Base-by-base conservation (phyloP, 2,113 vertebrate species). In the Aphyosemion australe region DNA sequence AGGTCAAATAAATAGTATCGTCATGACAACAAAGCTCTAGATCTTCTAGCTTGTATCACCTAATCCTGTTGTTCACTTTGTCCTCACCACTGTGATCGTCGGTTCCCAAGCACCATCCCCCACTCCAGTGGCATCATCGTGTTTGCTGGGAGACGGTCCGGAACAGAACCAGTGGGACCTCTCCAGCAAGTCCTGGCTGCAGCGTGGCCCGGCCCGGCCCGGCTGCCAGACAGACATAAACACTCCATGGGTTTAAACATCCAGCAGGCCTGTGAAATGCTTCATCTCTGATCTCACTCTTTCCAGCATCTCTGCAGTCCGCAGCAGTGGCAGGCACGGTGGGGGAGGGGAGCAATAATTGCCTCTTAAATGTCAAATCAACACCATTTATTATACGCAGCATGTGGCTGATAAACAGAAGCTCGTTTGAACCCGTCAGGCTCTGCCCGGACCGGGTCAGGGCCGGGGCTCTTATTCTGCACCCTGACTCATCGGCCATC, bases 201-300 rank as follows among this genome's bases (percentile, higher is more conserved):
- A 46, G 31, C 43, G 37, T 61, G 59, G 80, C 61, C 76, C 72
- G 57, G 71, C 76, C 78, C 78, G 72, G 69, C 76, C 78, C 78
- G 72, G 69, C 65, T 61, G 71, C 82, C 80, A 88, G 83, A 87
- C 90, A 87, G 88, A 90, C 86, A 84, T 86, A 89, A 91, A 91
- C 82, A 87, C 59, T 32, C 59, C 59, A 26, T n/a, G 55, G 68
- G 64, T 83, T 86, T 77, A 72, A 72, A 86, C 69, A 80, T 81
- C 81, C 76, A 84, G 20, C 56, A 14, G 72, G 74, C 69, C 84
- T 83, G 78, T 68, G 64, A 84, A 80, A 83, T 74, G 72, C 57
- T 74, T 87, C 39, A 32, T 78, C 55, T 78, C 76, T 89, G 85
- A 89, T 81, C 80, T 88, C 83, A 85, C 76, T 81, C 69, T 87